A percentile compares a stretch with the other conserved stretches of the same genome.
Evolutionary conservation across 2,888 invertebrate species (phyloP).

Genomic region (Yponomeuta evonymella): DNA sequence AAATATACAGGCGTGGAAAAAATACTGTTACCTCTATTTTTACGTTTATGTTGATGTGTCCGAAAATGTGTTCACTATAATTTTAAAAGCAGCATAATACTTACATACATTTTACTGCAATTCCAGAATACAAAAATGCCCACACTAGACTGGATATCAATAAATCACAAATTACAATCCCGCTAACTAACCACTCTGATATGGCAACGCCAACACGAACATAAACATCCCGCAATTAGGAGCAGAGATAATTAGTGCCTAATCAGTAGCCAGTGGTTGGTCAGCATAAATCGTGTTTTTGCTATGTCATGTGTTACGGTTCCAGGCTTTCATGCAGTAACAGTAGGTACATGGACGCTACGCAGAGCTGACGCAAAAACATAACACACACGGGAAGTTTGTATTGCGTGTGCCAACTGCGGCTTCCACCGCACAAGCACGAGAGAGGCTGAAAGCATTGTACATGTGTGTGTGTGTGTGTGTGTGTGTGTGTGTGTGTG

Average conservation of each 20-base stretch:
- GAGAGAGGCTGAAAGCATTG: neutral
- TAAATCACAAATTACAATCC: neutral
- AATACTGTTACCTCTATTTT: too few relatives aligned
- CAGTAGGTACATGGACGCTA: neutral
- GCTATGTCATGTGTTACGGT: slow-evolving; percentile 43
- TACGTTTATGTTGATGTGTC: too few relatives aligned
- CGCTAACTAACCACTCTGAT: neutral
- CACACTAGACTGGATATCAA: too few relatives aligned
- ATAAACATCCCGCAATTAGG: slow-evolving; percentile 8
- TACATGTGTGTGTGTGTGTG: neutral
- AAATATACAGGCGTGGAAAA: too few relatives aligned
- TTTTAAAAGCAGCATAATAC: too few relatives aligned
- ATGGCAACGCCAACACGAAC: neutral
- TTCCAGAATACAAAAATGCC: too few relatives aligned
- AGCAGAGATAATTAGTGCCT: slow-evolving; percentile 17
- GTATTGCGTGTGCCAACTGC: neutral
- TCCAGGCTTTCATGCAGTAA: slow-evolving; percentile 26
- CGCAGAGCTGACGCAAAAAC: neutral
- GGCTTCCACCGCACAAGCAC: neutral
- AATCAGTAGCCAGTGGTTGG: slow-evolving; percentile 29
- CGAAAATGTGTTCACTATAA: too few relatives aligned
- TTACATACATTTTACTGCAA: too few relatives aligned
- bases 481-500: neutral
- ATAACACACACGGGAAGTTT: neutral
- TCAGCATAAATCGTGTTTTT: slow-evolving; percentile 37